Evolutionary conservation across 2,888 invertebrate genomes (phyloP).

Genomic region (Tipula lateralis): DNA sequence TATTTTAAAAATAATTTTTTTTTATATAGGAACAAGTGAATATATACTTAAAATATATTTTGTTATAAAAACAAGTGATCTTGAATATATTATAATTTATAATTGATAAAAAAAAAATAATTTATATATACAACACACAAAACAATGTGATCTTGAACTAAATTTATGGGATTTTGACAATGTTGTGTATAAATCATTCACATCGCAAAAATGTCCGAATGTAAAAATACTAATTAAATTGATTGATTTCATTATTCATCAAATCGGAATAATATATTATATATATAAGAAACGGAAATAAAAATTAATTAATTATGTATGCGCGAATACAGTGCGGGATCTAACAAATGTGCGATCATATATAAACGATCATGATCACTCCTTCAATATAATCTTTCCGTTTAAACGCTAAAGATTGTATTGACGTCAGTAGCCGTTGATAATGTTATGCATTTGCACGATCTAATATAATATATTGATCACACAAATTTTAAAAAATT

Average conservation of each 20-base stretch:
- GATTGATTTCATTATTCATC: conserved; percentile 11
- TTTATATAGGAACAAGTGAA: background rate
- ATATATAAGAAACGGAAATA: conserved; percentile 6
- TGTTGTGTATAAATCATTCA: background rate
- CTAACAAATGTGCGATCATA: background rate
- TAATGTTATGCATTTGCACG: background rate
- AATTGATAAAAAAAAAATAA: background rate
- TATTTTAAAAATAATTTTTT: background rate
- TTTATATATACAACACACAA: background rate
- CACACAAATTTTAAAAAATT: too few species aligned
- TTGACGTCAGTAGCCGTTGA: too few species aligned
- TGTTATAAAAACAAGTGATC: conserved; percentile 9
- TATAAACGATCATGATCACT: too few species aligned
- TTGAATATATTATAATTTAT: background rate
- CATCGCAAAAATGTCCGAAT: background rate
- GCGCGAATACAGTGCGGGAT: background rate
- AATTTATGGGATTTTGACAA: conserved; percentile 15
- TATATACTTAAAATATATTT: background rate
- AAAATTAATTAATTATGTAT: background rate
- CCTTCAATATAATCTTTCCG: too few species aligned
- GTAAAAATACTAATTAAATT: background rate
- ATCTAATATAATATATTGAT: background rate
- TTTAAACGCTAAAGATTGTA: too few species aligned
- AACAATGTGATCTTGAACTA: conserved; percentile 19
- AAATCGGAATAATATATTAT: background rate